Conservation (phyloP, 2,888 invertebrate genomes). For the Resseliella maxima region DNA sequence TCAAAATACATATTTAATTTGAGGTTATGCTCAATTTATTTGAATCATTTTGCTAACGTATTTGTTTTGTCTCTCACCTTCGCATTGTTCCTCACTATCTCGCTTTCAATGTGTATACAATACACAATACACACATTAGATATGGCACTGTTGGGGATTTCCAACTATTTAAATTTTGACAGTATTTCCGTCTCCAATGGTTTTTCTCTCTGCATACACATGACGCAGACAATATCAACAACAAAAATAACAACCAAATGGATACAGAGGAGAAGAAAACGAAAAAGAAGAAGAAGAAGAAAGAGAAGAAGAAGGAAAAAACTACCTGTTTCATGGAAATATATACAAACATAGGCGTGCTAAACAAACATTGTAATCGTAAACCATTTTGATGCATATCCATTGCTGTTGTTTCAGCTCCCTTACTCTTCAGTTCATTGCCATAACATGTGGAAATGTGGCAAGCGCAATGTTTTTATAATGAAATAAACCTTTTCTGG, state of each 20-base stretch:
- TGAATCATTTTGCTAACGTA: conserved; percentile 41
- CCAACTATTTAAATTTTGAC: conserved; percentile 1
- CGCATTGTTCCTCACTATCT: background rate
- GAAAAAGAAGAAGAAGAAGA: too few species aligned
- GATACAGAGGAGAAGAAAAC: background rate
- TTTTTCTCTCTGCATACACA: background rate
- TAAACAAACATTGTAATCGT: conserved; percentile 41
- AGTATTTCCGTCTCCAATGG: background rate
- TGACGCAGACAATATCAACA: background rate
- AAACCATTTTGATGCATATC: conserved; percentile 48
- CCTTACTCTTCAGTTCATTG: background rate
- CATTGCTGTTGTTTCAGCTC: background rate
- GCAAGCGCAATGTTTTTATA: background rate
- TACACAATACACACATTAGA: background rate
- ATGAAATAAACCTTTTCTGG: conserved; percentile 47
- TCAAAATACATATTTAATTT: conserved; percentile 51
- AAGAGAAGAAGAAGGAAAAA: background rate
- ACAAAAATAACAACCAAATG: background rate
- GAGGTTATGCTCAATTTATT: conserved; percentile 46
- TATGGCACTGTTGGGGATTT: background rate
- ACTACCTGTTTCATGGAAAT: conserved; percentile 40
- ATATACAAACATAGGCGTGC: conserved; percentile 31
- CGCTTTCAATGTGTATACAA: background rate
- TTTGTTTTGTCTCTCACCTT: background rate
- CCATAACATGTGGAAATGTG: conserved; percentile 21